Evolutionary conservation across 2,888 invertebrate genomes (phyloP), one percentile per base, ranked within the genome.

Genomic region (Parasteatoda lunata): DNA sequence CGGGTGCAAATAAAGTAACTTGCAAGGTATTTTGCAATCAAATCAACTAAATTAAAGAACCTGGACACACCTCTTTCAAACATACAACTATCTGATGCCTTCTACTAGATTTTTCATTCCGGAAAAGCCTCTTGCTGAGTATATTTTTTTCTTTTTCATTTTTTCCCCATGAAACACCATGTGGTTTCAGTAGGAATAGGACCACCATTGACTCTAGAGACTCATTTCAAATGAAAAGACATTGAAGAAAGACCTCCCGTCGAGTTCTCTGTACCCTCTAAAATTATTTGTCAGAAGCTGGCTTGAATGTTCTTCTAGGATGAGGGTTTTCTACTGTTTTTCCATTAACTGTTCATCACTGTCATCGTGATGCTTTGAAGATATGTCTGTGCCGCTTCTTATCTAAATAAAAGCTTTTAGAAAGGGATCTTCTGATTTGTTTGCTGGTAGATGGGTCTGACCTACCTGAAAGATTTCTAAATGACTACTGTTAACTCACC

Each of bases 271-370:
- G 9, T 4, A 3, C 59, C 59, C 59, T 59, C 59, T 13, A 59
- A 59, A 59, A 59, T 59, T 59, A 59, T 59, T 9, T 1, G 4
- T 72, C 59, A 59, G 68, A 45, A 68, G 68, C 81, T 81, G 73
- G 47, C 73, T 68, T 66, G 52, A 30, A 47, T 66, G 73, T n/a
- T 66, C 65, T 81, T 73, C 51, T 73, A 51, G 73, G 11, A 30
- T 48, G 69, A 45, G 52, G 68, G 48, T 69, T 75, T 73, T 49
- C 54, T 78, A 52, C 68, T 80, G 80, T 86, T 49, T 66, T 52
- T 48, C 85, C 80, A 80, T 86, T 85, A 86, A 49, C 77, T 69
- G 76, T 71, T 59, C 70, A 80, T 66, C 70, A 72, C 66, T 54
- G 59, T 77, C 80, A 86, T 77, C 85, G 77, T 66, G 73, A 82